These are phyloP conservation scores for Papilio dardanus DNA, from an alignment of 1,140 invertebrate species.

Conservation along the genomic window DNA sequence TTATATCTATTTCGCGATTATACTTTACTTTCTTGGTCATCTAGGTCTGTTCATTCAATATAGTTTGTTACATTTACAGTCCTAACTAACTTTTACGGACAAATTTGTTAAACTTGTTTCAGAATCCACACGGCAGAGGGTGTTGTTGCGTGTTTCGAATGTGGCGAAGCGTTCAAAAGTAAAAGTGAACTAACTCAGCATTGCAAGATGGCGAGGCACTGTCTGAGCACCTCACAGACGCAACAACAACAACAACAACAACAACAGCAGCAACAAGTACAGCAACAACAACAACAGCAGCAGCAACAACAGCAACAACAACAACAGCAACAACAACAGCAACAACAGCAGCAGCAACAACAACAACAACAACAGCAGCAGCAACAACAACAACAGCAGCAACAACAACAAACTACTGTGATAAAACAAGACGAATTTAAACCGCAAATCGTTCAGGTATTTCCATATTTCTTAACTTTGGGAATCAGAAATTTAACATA, in stretches of 20 bases:
- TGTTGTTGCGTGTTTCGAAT: slow-evolving; percentile 86
- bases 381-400: slow-evolving; percentile 66
- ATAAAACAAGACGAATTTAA: slow-evolving; percentile 79
- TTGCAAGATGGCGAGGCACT: slow-evolving; percentile 85
- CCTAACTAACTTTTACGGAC: no score
- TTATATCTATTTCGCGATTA: no score
- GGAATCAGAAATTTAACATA: no score
- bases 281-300: slow-evolving; percentile 59
- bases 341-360: slow-evolving; percentile 48
- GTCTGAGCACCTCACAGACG: slow-evolving; percentile 52
- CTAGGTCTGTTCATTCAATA: no score
- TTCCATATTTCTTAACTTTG: no score
- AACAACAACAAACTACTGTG: slow-evolving; percentile 71
- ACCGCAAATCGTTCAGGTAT: slow-evolving; percentile 79
- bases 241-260: slow-evolving; percentile 58
- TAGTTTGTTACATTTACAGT: no score
- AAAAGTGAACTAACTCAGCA: slow-evolving; percentile 88
- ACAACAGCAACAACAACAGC: slow-evolving; percentile 56
- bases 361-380: slow-evolving; percentile 59
- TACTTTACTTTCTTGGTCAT: no score
- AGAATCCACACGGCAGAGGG: slow-evolving; percentile 77
- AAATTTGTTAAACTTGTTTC: slow-evolving; percentile 42
- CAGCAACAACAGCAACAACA: slow-evolving; percentile 68
- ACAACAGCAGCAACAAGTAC: slow-evolving; percentile 52
- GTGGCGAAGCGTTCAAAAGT: slow-evolving; percentile 89